Base-by-base conservation (phyloP, 2,888 invertebrate genomes). In the Malachius bipustulatus region DNA sequence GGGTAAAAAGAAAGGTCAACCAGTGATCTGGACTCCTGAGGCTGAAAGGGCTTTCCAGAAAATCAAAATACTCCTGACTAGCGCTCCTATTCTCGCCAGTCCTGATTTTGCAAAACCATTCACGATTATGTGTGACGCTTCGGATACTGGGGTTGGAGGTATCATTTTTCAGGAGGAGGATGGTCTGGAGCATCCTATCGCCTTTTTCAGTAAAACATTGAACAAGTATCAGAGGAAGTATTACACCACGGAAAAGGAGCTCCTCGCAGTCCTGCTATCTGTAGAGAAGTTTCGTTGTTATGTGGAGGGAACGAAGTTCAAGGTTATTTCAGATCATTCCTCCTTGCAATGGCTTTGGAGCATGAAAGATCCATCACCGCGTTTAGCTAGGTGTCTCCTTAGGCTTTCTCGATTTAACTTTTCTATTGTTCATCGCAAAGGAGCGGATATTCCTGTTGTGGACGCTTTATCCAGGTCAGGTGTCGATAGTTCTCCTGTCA, bases 401-500 rank as follows among this genome's bases (percentile, higher is more conserved):
- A 19, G 24, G 24, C n/a, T 19, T 6, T 8, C 6, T n/a, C 24
- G n/a, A 19, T 19, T 19, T 19, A 19, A 19, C 6, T 19, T 19
- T 19, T 19, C 24, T 19, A n/a, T 19, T n/a, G n/a, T 19, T 19
- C 6, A 19, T 19, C 6, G 24, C 6, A 19, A 19, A n/a, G 24
- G 24, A 6, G n/a, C 6, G 24, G 6, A 19, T 6, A 19, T 19
- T n/a, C 24, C 24, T 19, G n/a, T n/a, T n/a, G 24, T 19, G 6
- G 24, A 19, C n/a, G 24, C 24, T 19, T n/a, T 19, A n/a, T 19
- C 24, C 6, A 19, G 24, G n/a, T 19, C 24, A n/a, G 24, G 24
- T 19, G 24, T 19, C 6, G n/a, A 19, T n/a, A 19, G 24, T 19
- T 19, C 24, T n/a, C n/a, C n/a, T n/a, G n/a, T n/a, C n/a, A n/a